A percentile compares a stretch with the other conserved stretches of the same genome.
phyloP scores from a whole-genome alignment of 2,888 invertebrate genomes.

The Lucinisca nassula region DNA sequence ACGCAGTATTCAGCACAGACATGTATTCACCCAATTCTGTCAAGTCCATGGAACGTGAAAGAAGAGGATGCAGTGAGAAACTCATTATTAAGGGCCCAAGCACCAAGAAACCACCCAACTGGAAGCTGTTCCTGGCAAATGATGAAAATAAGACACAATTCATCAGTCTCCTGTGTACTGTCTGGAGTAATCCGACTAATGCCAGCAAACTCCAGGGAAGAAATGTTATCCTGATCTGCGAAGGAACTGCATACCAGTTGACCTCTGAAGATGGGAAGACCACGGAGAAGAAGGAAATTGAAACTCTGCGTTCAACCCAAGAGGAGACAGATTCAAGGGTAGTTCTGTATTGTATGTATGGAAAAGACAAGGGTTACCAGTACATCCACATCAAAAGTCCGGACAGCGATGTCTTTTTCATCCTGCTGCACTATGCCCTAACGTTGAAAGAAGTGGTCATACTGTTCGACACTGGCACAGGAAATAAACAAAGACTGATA shows the following conservation, averaged over 20 bases:
- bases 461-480: constrained; percentile 47
- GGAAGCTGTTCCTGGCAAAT: constrained; percentile 36
- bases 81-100: constrained; percentile 3
- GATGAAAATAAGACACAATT: constrained; percentile 14
- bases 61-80: constrained; percentile 27
- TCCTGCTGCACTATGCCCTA: constrained; percentile 41
- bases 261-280: constrained; percentile 33
- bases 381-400: constrained; percentile 33
- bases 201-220: constrained; percentile 20
- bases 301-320: constrained; percentile 37
- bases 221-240: constrained; percentile 34
- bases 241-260: constrained; percentile 31
- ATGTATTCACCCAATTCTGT: too few species aligned
- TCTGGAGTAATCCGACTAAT: too few species aligned
- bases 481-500: constrained; percentile 47
- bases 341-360: constrained; percentile 47
- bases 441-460: constrained; percentile 6
- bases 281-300: constrained; percentile 5
- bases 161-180: neutral
- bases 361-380: constrained; percentile 36
- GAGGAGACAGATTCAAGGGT: constrained; percentile 44
- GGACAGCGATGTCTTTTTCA: constrained; percentile 53
- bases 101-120: constrained; percentile 31
- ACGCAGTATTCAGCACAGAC: constrained; percentile 41
- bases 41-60: constrained; percentile 21